Evolutionary conservation across 2,888 invertebrate species (phyloP), one percentile per base, ranked within the genome.

Genomic region (Chloromyia formosa): DNA sequence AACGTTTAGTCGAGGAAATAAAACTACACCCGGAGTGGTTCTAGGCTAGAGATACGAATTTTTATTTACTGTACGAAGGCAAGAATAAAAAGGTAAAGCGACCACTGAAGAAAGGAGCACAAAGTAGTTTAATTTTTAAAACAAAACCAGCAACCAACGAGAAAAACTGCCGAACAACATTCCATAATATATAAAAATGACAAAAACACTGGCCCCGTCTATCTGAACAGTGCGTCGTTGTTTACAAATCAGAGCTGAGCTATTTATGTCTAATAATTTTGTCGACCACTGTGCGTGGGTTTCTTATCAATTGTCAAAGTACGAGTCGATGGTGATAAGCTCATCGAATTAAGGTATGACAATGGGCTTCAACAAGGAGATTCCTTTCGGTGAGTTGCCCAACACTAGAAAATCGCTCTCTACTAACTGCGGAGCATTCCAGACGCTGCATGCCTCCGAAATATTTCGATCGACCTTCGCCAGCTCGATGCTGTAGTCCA

Each of bases 1-100:
- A 85, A 78, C 80, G 83, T 74, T 77, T 87, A 12, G 80, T 81
- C 75, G 83, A 86, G 77, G 86, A 87, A 82, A 85, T 87, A 23
- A 82, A 83, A 66, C 78, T 79, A 14, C 78, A 81, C 79, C 84
- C 86, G 12, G 82, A 84, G 14, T 61, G 66, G 40, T 78, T 78
- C 20, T 68, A 68, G 18, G 7, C 18, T 49, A 5, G 2, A 7
- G 16, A 49, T 49, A n/a, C n/a, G 49, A 3, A 7, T 49, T 49
- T 12, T 49, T 12, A 5, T 49, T 7, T 10, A 12, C 10, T 7
- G n/a, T n/a, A n/a, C n/a, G n/a, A n/a, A n/a, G n/a, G n/a, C n/a
- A n/a, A n/a, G n/a, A n/a, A n/a, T n/a, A n/a, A n/a, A n/a, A n/a
- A n/a, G n/a, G n/a, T n/a, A n/a, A n/a, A n/a, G n/a, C n/a, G n/a